Evolutionary conservation across 2,113 vertebrate species (phyloP), one percentile per base, ranked within the genome.

Genomic region (Cyphomyrus discorhynchus): DNA sequence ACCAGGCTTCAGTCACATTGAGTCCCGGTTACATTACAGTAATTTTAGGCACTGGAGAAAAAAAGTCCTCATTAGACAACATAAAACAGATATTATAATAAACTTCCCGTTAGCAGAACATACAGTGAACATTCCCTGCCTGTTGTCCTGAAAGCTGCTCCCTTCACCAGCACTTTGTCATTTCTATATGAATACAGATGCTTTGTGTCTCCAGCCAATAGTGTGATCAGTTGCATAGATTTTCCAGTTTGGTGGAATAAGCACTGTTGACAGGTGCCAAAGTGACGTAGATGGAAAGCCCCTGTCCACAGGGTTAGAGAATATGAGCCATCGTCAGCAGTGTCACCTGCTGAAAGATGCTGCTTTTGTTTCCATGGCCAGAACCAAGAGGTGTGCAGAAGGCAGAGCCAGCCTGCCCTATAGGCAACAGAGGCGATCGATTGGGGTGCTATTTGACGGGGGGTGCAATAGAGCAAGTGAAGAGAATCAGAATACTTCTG

Each of bases 151-250:
- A 86, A 62, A 89, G 52, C 50, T 53, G 6, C 15, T 9, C 56
- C 58, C n/a, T 86, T 49, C 89, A 70, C 10, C 89, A 85, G 45
- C 45, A 66, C 9, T 85, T 86, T 89, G 83, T 89, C 89, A 89
- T 39, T 31, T 46, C 45, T 35, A 49, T 86, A 89, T 86, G 39
- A 86, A 89, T 89, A 89, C 56, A 89, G 82, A 89, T 89, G 89
- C 56, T 66, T 89, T 86, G 82, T 89, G 52, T 89, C 82, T 86
- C 17, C 53, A 86, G 89, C 80, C 89, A 86, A 86, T 86, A 89
- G 52, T 66, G 89, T 58, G 83, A 89, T 89, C 89, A 89, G 89
- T 89, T 66, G 84, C 89, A 89, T 89, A 86, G 89, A 89, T 86
- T 89, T 89, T 89, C 56, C 46, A 62, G 89, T 89, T 89, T 89